Conservation (phyloP, 2,888 invertebrate genomes). For the Metopia argyrocephala region DNA sequence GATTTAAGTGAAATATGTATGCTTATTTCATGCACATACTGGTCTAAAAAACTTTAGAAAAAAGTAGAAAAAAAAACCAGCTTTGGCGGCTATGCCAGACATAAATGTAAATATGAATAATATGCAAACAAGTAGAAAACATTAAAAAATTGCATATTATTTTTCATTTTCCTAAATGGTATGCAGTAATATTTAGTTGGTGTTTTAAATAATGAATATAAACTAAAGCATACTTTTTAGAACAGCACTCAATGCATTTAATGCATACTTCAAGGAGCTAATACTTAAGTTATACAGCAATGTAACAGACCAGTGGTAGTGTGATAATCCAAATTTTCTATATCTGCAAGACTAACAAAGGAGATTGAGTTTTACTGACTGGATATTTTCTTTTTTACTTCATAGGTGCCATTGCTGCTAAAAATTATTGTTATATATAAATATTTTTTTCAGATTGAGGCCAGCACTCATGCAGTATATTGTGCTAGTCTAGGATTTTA, state of each 20-base stretch:
- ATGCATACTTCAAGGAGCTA: constrained; percentile 27
- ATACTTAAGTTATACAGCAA: background rate
- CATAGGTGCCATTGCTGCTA: no score
- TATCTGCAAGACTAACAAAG: no score
- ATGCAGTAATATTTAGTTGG: constrained; percentile 23
- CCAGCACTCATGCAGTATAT: no score
- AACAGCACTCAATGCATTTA: background rate
- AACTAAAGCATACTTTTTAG: constrained; percentile 13
- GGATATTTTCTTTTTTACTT: no score
- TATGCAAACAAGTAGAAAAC: constrained; percentile 8
- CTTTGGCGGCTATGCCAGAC: constrained; percentile 35
- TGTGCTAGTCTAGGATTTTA: no score
- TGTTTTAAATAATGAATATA: constrained; percentile 9
- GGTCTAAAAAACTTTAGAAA: background rate
- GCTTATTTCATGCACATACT: background rate
- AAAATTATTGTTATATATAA: no score
- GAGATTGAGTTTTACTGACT: no score
- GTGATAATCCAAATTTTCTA: no score
- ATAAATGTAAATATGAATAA: constrained; percentile 43
- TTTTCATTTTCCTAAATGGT: background rate
- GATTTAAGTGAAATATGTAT: constrained; percentile 25
- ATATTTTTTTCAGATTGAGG: no score
- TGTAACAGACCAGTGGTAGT: no score
- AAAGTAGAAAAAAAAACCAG: background rate
- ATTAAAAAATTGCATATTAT: background rate